Evolutionary conservation across 1,140 invertebrate genomes (phyloP), one percentile per base, ranked within the genome.

Genomic region (Oncopodura yosiiana): DNA sequence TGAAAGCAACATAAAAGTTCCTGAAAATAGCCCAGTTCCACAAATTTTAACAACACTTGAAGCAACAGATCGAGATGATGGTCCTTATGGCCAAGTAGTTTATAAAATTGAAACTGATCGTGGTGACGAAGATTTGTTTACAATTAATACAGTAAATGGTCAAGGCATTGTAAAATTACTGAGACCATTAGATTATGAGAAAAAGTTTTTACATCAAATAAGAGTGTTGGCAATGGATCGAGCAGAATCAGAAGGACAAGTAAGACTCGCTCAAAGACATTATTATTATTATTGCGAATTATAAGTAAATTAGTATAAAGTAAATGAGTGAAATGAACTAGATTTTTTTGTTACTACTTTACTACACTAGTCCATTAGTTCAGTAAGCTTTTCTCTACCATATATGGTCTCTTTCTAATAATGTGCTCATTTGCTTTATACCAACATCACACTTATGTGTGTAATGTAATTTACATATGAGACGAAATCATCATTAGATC

Each of bases 1-100:
- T 71, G 83, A 84, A 56, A 80, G 84, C 3, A 83, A 86, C 27
- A 73, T 94, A 44, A 81, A 79, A 45, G 75, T 93, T 3, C 78
- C 76, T 42, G 88, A 94, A 74, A 81, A 92, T 69, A 79, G 82
- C 32, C 70, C 75, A 1, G 80, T 83, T 1, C 71, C 71, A 8
- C 78, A 81, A 12, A 73, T 88, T 56, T 70, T 94, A 23, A 78
- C 82, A 2, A 84, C 83, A 1, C 76, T 94, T 11, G 85, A 92
- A 72, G 90, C 90, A 1, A 86, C 80, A 1, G 90, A 94, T 68
- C 76, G 80, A 26, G 90, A 94, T 69, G 86, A 91, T 73, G 90
- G 90, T 16, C 82, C 86, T 52, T 93, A 92, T 66, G 90, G 89
- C 18, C 56, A 75, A 73, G 73, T 75, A 30, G 69, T 75, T 9